Base-by-base conservation (phyloP, 1,140 invertebrate genomes). In the Pachypsylla venusta region DNA sequence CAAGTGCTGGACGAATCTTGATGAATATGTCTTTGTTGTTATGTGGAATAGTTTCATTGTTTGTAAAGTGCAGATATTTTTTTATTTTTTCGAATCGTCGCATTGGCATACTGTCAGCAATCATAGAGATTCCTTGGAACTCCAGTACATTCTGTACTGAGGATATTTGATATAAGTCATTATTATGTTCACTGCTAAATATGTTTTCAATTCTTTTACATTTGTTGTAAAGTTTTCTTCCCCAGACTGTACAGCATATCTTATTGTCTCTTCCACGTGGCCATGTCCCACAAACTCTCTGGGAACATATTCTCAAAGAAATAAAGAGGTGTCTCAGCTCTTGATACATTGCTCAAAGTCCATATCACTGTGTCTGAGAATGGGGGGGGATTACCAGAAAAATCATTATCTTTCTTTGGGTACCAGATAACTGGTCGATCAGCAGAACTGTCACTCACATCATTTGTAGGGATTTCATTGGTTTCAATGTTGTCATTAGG, bases 11-110 rank as follows among this genome's bases (percentile, higher is more conserved):
- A 42, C 60, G 48, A n/a, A 63, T 60, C 28, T 63, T 61, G 27
- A 59, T 59, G 14, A 61, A 62, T 54, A 55, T 63, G 53, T 63
- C 56, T 30, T 55, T 61, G 25, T 63, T 63, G 14, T 61, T 30
- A 26, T 13, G 20, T 19, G 60, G 60, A 20, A 61, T 61, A 24
- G 13, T 53, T 13, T 57, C 57, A 61, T 58, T 61, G 28, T 63
- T 42, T 54, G 54, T 63, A 48, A 61, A 54, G 30, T 59, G 60
- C 10, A 59, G 12, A 3, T 10, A 54, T 13, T 58, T 58, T 58
- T 58, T 58, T 12, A 60, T 25, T 56, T 57, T 56, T 56, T 40
- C 53, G 19, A 19, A 24, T 4, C 58, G 54, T 28, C 24, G 25
- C 25, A 58, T 60, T 24, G 16, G 53, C 48, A 22, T 35, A 16